Percentiles rank a stretch among this genome's conserved stretches.
These are phyloP conservation scores for Balearica regulorum DNA, from an alignment of 2,797 vertebrate species.

Conservation along the genomic window DNA sequence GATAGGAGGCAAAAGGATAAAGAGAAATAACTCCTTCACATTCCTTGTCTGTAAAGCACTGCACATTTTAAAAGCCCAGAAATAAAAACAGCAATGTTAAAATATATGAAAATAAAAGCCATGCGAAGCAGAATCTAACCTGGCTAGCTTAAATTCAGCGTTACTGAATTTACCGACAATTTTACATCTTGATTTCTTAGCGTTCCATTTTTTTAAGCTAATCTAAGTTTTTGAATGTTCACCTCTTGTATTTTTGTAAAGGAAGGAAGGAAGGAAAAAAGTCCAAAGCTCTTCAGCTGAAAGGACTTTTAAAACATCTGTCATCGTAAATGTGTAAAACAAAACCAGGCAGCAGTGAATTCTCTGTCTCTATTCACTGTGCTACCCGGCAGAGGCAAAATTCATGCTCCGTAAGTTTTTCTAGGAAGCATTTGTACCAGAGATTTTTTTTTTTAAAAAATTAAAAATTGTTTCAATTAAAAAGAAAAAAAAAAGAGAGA, in stretches of 20 bases:
- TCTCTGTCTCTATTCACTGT: not conserved
- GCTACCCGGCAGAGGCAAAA: not conserved
- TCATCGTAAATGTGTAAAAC: not conserved
- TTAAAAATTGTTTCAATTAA: not conserved
- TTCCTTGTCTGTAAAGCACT: not conserved
- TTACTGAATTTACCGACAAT: too few species aligned
- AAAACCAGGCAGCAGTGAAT: not conserved
- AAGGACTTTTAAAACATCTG: conserved; percentile 1
- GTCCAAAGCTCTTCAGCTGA: not conserved
- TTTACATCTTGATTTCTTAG: not conserved
- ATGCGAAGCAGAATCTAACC: accelerated
- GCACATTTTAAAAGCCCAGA: not conserved
- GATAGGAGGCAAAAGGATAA: not conserved
- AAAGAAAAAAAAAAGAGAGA: not conserved
- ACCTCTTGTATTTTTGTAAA: not conserved
- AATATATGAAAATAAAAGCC: not conserved
- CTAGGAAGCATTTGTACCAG: not conserved
- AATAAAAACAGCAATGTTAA: too few species aligned
- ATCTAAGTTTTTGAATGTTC: not conserved
- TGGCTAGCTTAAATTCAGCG: not conserved
- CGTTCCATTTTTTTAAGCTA: not conserved
- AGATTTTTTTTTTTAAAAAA: not conserved
- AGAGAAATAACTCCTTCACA: not conserved
- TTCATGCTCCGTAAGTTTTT: not conserved
- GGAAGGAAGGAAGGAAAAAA: not conserved